Percentiles rank a stretch among this genome's conserved stretches.
These are phyloP conservation scores for Apocrypta bakeri DNA, from an alignment of 1,140 invertebrate genomes.

Conservation along the genomic window DNA sequence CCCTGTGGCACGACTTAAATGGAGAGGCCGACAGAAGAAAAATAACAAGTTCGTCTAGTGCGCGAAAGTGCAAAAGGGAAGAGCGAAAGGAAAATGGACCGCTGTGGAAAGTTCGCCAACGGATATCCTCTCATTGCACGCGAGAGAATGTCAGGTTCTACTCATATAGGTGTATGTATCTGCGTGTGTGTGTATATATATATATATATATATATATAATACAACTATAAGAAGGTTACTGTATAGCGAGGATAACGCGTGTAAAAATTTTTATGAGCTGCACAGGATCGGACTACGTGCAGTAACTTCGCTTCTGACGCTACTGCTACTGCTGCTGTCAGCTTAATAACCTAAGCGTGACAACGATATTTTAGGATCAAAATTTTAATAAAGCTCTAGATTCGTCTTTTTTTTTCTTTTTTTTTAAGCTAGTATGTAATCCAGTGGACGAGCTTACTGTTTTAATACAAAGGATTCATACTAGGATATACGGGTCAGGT, in stretches of 20 bases:
- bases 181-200: background rate
- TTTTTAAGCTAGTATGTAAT: background rate
- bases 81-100: background rate
- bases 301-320: background rate
- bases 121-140: background rate
- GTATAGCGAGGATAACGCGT: background rate
- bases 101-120: background rate
- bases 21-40: background rate
- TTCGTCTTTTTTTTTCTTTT: no score
- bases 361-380: background rate
- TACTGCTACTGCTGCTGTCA: background rate
- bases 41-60: conserved; percentile 17
- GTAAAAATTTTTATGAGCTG: background rate
- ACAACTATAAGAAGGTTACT: no score
- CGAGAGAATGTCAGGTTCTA: background rate
- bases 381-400: background rate
- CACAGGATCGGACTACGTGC: background rate
- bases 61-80: background rate
- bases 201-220: background rate
- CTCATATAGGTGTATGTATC: background rate
- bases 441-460: background rate
- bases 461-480: background rate
- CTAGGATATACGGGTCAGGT: background rate
- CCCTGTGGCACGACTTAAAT: background rate
- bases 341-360: background rate